A percentile compares a stretch with the other conserved stretches of the same genome.
Conservation (phyloP, 2,797 vertebrate species). For the Parauchenoglanis punctatus region DNA sequence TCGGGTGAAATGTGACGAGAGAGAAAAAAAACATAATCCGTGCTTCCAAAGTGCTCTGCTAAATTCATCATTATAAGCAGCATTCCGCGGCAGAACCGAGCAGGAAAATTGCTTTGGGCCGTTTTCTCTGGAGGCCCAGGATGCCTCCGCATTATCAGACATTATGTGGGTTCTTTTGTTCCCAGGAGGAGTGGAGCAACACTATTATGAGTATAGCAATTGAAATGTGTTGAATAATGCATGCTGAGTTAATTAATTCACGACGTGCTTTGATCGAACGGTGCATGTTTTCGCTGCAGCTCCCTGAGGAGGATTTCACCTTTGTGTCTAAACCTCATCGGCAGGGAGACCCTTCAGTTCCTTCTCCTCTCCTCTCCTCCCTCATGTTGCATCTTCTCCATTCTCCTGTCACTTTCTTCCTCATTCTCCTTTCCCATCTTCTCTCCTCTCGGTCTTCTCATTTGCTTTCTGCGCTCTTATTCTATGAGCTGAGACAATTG, state of each 20-base stretch:
- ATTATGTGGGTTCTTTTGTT: conserved; percentile 60
- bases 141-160: conserved; percentile 58
- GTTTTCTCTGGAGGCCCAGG: conserved; percentile 51
- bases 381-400: neutral
- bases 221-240: conserved; percentile 69
- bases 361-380: conserved; percentile 65
- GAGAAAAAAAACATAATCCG: neutral
- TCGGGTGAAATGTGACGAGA: conserved; percentile 2
- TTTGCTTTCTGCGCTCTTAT: neutral
- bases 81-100: conserved; percentile 18
- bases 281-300: conserved; percentile 66
- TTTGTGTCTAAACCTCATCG: conserved; percentile 55
- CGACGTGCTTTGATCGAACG: conserved; percentile 72
- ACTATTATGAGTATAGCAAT: conserved; percentile 60
- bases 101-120: conserved; percentile 40
- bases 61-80: conserved; percentile 41
- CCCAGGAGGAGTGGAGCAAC: conserved; percentile 57
- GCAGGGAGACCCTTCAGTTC: conserved; percentile 60
- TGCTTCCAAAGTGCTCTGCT: conserved; percentile 11
- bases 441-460: neutral
- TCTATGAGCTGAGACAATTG: conserved; percentile 47
- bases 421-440: neutral
- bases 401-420: conserved; percentile 15
- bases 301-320: conserved; percentile 70
- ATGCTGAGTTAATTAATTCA: conserved; percentile 72